Base-by-base conservation (phyloP, 2,113 vertebrate species). In the Melanerpes formicivorus region DNA sequence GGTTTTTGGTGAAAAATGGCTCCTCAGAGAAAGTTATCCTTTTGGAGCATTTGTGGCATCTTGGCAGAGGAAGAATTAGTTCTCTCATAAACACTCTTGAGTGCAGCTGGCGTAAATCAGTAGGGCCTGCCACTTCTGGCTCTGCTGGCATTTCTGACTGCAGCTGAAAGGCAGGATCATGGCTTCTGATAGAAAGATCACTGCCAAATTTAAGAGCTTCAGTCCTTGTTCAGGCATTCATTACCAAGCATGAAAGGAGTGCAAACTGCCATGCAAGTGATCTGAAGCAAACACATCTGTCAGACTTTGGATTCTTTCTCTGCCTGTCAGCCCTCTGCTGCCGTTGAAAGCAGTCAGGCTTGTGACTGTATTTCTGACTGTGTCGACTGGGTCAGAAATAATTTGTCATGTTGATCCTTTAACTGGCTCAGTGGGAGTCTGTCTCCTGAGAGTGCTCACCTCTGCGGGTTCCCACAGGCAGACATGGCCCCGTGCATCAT, bases 181-280 rank as follows among this genome's bases (percentile, higher is more conserved):
- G 4, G 46, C 71, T 89, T 82, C 42, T 32, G 34, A 63, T 27
- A n/a, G 50, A 72, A 62, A 44, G 17, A 82, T 73, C 22, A 5
- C 54, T 90, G 88, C 71, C 88, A 93, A 82, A 72, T 76, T 54
- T 80, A 73, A 87, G 80, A 73, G 60, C 56, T 88, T 76, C 64
- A 70, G 66, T 27, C n/a, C 44, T 82, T 60, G 4, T 56, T 73
- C 60, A 80, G 52, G 14, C 2, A 4, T 85, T 90, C 93, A 91
- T 85, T 85, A 85, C 62, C 30, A 67, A 64, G 60, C 80, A 73
- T 27, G 81, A 91, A 90, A 59, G 64, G 65, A 85, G 72, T 11
- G n/a, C 29, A 86, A 70, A 74, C 16, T 85, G 82, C 65, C 18
- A 0, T 84, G 85, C n/a, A 69, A 91, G 72, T 2, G 12, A 82